A percentile compares a stretch with the other conserved stretches of the same genome.
Conservation (phyloP, 1,140 invertebrate species). For the Scaptomyza montana region DNA sequence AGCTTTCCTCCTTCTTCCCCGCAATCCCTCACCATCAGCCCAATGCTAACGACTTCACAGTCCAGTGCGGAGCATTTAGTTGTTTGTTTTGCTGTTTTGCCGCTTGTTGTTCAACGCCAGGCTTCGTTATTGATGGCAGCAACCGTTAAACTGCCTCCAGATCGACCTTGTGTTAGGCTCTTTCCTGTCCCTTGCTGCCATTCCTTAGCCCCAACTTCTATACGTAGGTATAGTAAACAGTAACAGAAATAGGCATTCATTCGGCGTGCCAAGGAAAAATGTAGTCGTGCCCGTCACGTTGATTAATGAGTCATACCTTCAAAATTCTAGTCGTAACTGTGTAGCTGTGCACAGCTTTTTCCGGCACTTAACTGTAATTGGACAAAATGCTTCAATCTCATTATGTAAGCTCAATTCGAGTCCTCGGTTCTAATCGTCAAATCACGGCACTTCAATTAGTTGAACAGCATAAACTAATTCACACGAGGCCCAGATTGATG, state of each 20-base stretch:
- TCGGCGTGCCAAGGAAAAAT: slow-evolving; percentile 69
- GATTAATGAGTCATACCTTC: slow-evolving; percentile 66
- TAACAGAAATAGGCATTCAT: slow-evolving; percentile 66
- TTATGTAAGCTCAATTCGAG: slow-evolving; percentile 53
- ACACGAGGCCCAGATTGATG: slow-evolving; percentile 42
- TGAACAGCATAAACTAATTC: slow-evolving; percentile 63
- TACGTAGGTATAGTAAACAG: slow-evolving; percentile 8
- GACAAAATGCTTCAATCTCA: slow-evolving; percentile 75
- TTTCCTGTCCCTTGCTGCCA: neutral
- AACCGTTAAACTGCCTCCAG: slow-evolving; percentile 49
- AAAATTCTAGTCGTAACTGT: slow-evolving; percentile 20
- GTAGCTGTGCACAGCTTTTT: slow-evolving; percentile 69
- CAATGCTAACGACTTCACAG: slow-evolving; percentile 45
- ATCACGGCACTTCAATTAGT: slow-evolving; percentile 77
- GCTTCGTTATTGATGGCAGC: slow-evolving; percentile 74
- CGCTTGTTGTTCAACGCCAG: slow-evolving; percentile 68
- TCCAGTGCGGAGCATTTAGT: slow-evolving; percentile 42
- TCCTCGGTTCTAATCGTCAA: slow-evolving; percentile 32
- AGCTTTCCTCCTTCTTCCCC: slow-evolving; percentile 28
- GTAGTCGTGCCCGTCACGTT: slow-evolving; percentile 57
- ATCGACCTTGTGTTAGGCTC: slow-evolving; percentile 63
- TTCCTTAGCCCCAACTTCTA: neutral
- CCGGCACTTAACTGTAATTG: slow-evolving; percentile 79
- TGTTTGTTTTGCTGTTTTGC: slow-evolving; percentile 71
- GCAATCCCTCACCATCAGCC: neutral